Evolutionary conservation across 2,888 invertebrate species (phyloP).

Genomic region (Eudasyphora cyanicolor): DNA sequence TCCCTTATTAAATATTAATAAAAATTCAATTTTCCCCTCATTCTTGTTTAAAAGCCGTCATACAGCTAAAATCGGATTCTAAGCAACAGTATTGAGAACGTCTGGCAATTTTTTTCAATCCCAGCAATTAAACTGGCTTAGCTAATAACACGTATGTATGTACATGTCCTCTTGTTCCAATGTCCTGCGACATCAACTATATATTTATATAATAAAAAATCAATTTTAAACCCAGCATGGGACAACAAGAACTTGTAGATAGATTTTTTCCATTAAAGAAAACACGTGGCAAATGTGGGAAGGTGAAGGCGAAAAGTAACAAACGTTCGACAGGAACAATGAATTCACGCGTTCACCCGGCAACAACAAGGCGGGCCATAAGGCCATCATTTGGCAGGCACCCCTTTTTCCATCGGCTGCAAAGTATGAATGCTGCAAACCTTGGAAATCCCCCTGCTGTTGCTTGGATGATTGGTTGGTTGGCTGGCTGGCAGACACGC

Average conservation of each 20-base stretch:
- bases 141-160: conserved; percentile 70
- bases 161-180: background rate
- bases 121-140: conserved; percentile 62
- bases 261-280: conserved; percentile 25
- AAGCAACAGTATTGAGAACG: conserved; percentile 19
- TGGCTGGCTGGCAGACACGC: background rate
- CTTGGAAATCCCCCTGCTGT: conserved; percentile 1
- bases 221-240: conserved; percentile 67
- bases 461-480: too few relatives aligned
- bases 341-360: too few relatives aligned
- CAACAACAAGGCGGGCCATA: background rate
- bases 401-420: too few relatives aligned
- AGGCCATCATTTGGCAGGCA: conserved; percentile 24
- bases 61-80: conserved; percentile 46
- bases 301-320: conserved; percentile 9
- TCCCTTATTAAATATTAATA: conserved; percentile 26
- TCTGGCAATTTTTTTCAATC: conserved; percentile 28
- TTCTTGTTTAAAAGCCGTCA: background rate
- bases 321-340: background rate
- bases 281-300: conserved; percentile 15
- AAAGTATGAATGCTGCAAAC: conserved; percentile 23
- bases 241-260: conserved; percentile 34
- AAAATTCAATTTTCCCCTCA: conserved; percentile 8
- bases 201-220: conserved; percentile 67
- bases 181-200: conserved; percentile 25